Conservation (phyloP, 2,888 invertebrate species). For the Synanthedon formicaeformis region DNA sequence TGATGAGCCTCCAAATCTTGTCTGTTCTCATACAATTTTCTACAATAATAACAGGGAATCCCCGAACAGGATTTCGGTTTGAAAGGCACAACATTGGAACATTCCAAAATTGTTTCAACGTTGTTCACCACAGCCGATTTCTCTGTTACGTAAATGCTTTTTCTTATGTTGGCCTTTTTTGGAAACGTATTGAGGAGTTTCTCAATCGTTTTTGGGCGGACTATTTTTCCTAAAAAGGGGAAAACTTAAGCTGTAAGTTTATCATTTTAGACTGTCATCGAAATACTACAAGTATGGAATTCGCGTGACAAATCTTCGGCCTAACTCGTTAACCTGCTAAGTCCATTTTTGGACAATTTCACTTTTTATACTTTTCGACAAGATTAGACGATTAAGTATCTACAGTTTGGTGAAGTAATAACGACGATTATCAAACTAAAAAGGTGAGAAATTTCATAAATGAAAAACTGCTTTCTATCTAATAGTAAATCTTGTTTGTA, state of each 20-base stretch:
- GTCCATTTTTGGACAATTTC: too few species aligned
- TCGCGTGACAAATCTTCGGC: too few species aligned
- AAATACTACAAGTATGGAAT: too few species aligned
- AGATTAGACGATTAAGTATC: too few species aligned
- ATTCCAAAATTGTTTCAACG: slow-evolving; percentile 27
- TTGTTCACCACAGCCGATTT: slow-evolving; percentile 40
- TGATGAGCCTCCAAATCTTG: slow-evolving; percentile 30
- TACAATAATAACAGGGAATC: slow-evolving; percentile 51
- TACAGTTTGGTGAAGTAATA: too few species aligned
- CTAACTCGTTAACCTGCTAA: too few species aligned
- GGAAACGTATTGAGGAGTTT: slow-evolving; percentile 15
- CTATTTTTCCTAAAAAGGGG: slow-evolving; percentile 24
- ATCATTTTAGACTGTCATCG: too few species aligned
- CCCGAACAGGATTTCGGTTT: slow-evolving; percentile 39
- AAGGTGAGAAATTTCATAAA: too few species aligned
- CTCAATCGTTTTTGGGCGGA: slow-evolving; percentile 25
- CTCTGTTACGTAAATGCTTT: slow-evolving; percentile 26
- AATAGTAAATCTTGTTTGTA: too few species aligned
- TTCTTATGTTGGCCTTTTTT: not conserved
- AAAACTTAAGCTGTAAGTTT: not conserved
- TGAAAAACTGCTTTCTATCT: too few species aligned
- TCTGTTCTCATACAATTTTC: slow-evolving; percentile 30
- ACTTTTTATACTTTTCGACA: too few species aligned
- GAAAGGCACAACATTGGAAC: slow-evolving; percentile 44
- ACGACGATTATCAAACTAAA: too few species aligned